Base-by-base conservation (phyloP, 1,140 invertebrate species). In the Orussus abietinus region DNA sequence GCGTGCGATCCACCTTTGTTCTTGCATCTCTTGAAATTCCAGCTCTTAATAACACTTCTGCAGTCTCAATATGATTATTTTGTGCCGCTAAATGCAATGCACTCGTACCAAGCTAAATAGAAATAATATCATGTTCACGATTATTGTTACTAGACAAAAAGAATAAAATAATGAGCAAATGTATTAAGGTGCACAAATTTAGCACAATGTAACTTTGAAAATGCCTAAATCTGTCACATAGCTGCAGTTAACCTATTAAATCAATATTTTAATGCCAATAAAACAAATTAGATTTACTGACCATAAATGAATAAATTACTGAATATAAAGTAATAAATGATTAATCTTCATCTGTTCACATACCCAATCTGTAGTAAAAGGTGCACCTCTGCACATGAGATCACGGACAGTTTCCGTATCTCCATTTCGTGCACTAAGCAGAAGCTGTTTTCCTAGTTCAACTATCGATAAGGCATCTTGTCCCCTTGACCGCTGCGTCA, bases 361-460 rank as follows among this genome's bases (percentile, higher is more conserved):
- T 75, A 91, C 89, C 90, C 91, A 94, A 66, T 96, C 91, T 11
- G 90, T 87, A 1, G 88, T 90, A 55, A 96, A 94, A 2, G 91
- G 92, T 19, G 92, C 90, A 31, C 92, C 92, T 70, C 84, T 83
- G 13, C 79, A 80, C 77, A 95, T 86, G 10, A 94, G 77, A n/a
- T 83, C 76, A 43, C 84, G 74, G 1, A 95, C 87, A 48, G 81
- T 77, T 31, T 83, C 78, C 2, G 84, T 82, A 61, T 93, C 82
- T 4, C 90, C 90, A 57, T 83, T 79, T 57, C 82, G 80, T 14
- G 90, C 83, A 37, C 82, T 83, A 58, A 86, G 79, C 37, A 95
- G 66, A 51, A 96, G 73, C 38, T 85, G 78, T 54, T 92, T 92
- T 10, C 91, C 91, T 39, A 92, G 71, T 69, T 92, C 87, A 40